These are phyloP conservation scores for Spizella passerina DNA, from an alignment of 2,797 vertebrate genomes.

Conservation along the genomic window DNA sequence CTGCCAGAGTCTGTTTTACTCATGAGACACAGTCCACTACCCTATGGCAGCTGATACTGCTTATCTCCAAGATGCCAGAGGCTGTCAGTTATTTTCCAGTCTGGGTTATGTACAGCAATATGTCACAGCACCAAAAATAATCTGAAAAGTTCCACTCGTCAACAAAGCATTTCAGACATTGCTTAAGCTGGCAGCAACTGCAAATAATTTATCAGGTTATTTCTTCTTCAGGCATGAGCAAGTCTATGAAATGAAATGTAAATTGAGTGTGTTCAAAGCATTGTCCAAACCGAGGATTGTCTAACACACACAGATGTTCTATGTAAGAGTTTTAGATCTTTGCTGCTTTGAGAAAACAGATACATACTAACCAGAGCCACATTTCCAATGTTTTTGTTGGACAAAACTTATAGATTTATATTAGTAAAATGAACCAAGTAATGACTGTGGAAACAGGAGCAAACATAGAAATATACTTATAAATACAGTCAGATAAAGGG, in stretches of 20 bases:
- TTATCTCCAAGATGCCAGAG: slow-evolving; percentile 28
- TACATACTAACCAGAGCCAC: background rate
- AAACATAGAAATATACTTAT: background rate
- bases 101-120: background rate
- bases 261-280: slow-evolving; percentile 16
- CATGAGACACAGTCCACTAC: background rate
- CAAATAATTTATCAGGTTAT: background rate
- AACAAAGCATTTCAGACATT: background rate
- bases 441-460: background rate
- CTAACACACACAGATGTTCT: background rate
- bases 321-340: background rate
- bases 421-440: background rate
- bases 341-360: background rate
- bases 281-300: background rate
- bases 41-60: background rate
- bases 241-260: slow-evolving; percentile 2
- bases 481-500: background rate
- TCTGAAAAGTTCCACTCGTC: background rate
- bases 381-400: background rate
- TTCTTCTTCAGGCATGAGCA: slow-evolving; percentile 20
- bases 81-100: background rate
- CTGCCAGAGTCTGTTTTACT: background rate
- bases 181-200: background rate
- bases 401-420: background rate
- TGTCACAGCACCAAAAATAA: background rate